phyloP scores from a whole-genome alignment of 2,113 vertebrate species.

The Tamias sibiricus region DNA sequence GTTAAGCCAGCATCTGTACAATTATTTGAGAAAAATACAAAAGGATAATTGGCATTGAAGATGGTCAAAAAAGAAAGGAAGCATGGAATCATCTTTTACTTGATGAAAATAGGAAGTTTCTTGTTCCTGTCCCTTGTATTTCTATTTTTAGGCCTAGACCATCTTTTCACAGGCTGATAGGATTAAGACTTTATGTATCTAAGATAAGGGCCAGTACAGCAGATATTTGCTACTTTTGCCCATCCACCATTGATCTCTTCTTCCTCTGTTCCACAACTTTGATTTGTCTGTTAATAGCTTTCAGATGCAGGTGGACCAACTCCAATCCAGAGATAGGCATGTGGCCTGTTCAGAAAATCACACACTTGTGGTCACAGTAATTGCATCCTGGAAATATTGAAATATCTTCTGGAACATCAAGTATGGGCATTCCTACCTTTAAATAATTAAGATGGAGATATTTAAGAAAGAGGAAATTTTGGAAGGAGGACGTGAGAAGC shows the following conservation, averaged over 20 bases:
- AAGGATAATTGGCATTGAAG: not conserved
- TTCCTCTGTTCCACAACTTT: not conserved
- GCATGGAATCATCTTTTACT: not conserved
- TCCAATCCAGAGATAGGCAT: not conserved
- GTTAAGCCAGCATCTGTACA: not conserved
- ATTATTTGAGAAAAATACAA: not conserved
- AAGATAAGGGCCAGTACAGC: no score
- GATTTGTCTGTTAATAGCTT: not conserved
- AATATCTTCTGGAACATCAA: not conserved
- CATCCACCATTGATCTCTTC: no score
- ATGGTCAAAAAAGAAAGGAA: not conserved
- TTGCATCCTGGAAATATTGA: not conserved
- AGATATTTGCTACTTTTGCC: not conserved
- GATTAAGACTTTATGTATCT: not conserved
- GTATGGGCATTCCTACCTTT: not conserved
- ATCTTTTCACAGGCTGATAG: not conserved
- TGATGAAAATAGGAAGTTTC: not conserved
- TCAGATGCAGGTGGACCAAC: not conserved
- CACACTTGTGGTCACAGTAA: not conserved
- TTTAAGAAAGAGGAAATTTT: not conserved
- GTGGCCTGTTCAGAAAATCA: not conserved
- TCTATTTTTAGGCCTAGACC: not conserved
- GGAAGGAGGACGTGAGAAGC: not conserved
- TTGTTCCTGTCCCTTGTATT: not conserved
- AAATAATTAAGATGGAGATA: not conserved